Evolutionary conservation across 2,888 invertebrate species (phyloP).

Genomic region (Notodonta dromedarius): DNA sequence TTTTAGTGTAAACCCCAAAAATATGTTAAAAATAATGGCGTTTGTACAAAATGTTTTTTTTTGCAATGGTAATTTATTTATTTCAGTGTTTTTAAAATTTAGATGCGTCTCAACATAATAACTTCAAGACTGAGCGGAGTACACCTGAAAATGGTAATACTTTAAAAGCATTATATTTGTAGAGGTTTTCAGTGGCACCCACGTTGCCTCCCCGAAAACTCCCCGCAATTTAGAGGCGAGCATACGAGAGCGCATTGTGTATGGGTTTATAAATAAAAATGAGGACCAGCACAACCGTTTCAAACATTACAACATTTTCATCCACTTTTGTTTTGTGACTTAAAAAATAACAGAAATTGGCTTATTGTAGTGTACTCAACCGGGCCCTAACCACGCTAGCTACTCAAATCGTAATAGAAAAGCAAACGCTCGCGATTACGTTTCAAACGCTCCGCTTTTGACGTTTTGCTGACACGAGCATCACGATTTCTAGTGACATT

Average conservation of each 20-base stretch:
- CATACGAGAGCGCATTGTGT: neutral
- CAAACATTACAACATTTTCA: neutral
- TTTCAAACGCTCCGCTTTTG: no score
- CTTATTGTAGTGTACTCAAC: no score
- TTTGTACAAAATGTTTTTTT: neutral
- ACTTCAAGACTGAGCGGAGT: neutral
- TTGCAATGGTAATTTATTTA: neutral
- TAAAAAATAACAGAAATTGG: no score
- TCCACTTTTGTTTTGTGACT: neutral
- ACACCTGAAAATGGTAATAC: neutral
- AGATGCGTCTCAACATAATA: neutral
- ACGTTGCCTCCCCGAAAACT: neutral
- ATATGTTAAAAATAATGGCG: conserved; percentile 10
- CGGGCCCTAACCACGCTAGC: no score
- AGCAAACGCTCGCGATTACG: no score
- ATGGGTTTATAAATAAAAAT: neutral
- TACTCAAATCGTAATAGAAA: no score
- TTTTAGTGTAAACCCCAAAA: conserved; percentile 49
- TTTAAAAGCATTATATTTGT: no score
- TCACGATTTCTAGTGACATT: no score
- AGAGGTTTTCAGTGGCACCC: neutral
- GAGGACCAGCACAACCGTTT: neutral
- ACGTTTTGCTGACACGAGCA: no score
- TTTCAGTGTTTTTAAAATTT: neutral
- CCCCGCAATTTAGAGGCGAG: neutral